phyloP scores from a whole-genome alignment of 2,888 invertebrate genomes.

The Melinopterus prodromus region DNA sequence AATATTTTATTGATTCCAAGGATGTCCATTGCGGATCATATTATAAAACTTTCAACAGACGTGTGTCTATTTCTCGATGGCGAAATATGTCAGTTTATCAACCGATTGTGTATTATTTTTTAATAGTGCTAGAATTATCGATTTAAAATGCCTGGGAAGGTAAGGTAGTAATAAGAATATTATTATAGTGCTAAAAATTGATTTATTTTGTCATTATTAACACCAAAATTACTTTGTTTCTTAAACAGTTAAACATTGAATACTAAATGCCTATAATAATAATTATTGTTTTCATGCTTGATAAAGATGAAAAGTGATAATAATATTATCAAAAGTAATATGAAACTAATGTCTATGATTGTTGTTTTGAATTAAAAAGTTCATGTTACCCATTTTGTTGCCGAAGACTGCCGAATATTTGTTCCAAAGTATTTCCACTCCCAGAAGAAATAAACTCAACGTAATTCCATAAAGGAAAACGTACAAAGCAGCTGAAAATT shows the following conservation, averaged over 20 bases:
- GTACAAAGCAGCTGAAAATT: slow-evolving; percentile 67
- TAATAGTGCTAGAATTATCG: not conserved
- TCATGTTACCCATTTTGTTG: not conserved
- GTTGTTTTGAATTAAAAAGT: not conserved
- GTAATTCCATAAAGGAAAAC: slow-evolving; percentile 63
- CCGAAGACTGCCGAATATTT: not conserved
- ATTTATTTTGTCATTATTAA: not conserved
- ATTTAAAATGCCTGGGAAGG: not conserved
- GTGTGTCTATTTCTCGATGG: not conserved
- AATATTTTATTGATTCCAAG: not conserved
- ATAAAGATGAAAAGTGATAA: too few relatives aligned
- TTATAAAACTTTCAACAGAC: not conserved
- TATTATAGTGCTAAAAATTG: not conserved
- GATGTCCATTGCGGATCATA: not conserved
- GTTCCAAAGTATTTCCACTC: slow-evolving; percentile 51
- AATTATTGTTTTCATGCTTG: too few relatives aligned
- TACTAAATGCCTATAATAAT: too few relatives aligned
- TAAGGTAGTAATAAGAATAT: not conserved
- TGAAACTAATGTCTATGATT: not conserved
- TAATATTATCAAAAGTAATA: too few relatives aligned
- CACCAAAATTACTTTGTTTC: not conserved
- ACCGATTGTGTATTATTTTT: not conserved
- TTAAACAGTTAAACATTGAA: too few relatives aligned
- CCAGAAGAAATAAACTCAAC: slow-evolving; percentile 56
- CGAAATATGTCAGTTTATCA: not conserved